These are phyloP conservation scores for Heteromormyrus szaboi DNA, from an alignment of 2,797 vertebrate species.

Conservation along the genomic window DNA sequence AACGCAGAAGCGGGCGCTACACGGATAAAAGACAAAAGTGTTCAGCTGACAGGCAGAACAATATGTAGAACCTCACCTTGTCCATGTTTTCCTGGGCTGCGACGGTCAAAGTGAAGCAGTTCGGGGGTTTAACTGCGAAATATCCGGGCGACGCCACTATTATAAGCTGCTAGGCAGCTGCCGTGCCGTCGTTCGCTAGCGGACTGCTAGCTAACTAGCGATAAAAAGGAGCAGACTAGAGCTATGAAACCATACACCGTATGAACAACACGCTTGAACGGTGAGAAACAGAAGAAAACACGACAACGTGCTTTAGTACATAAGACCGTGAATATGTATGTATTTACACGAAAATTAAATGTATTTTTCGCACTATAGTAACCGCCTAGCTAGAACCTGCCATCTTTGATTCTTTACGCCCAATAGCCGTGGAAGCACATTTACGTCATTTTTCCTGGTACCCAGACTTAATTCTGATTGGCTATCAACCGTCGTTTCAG, in stretches of 20 bases:
- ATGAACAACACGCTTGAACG: not conserved
- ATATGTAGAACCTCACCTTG: constrained; percentile 14
- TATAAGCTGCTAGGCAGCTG: not conserved
- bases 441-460: not conserved
- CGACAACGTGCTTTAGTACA: not conserved
- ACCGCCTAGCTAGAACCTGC: not conserved
- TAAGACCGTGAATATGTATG: not conserved
- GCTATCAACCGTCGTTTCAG: not conserved
- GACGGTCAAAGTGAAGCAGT: not conserved
- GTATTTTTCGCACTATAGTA: not conserved
- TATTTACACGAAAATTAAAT: not conserved
- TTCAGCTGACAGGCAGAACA: not conserved
- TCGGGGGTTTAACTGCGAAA: not conserved
- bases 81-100: constrained; percentile 7
- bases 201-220: not conserved
- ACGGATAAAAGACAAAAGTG: not conserved
- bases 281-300: not conserved
- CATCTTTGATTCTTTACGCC: constrained; percentile 2
- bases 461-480: not conserved
- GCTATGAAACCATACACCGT: not conserved
- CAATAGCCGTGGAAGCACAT: not conserved
- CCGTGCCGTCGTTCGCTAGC: not conserved
- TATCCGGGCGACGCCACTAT: not conserved
- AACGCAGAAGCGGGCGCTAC: not conserved
- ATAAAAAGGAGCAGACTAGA: not conserved